Evolutionary conservation across 2,797 vertebrate species (phyloP).

Genomic region (Malurus splendens): DNA sequence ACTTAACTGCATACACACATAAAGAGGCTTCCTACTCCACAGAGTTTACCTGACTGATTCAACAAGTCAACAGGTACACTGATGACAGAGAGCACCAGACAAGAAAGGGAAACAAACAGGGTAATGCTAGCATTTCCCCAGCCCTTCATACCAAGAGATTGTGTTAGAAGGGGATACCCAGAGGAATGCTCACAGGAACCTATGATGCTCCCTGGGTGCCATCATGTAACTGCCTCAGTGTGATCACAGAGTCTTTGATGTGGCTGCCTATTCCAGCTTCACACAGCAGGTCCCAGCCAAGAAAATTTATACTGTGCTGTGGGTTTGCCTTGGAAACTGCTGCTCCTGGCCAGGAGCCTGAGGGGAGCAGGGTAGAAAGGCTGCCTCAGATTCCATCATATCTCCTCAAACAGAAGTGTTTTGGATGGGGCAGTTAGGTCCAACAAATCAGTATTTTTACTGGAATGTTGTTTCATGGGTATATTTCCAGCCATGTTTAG

Average conservation of each 20-base stretch:
- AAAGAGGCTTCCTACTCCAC: background rate
- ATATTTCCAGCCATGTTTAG: background rate
- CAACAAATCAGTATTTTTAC: background rate
- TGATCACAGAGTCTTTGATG: rapidly evolving
- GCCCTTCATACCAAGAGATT: background rate
- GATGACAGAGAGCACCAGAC: background rate
- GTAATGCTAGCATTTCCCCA: background rate
- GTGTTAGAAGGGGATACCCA: background rate
- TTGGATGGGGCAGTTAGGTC: background rate
- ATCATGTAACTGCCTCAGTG: background rate
- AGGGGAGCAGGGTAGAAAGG: background rate
- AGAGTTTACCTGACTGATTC: background rate
- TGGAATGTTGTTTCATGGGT: background rate
- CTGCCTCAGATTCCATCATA: background rate
- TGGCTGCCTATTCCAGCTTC: background rate
- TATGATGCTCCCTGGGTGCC: background rate
- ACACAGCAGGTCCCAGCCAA: background rate
- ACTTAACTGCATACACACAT: background rate
- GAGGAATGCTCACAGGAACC: background rate
- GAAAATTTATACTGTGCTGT: background rate
- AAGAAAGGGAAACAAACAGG: background rate
- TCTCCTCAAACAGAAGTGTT: background rate
- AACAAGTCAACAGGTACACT: background rate
- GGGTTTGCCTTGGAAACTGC: background rate
- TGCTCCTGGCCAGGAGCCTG: background rate